A percentile compares a stretch with the other conserved stretches of the same genome.
Conservation (phyloP, 1,140 invertebrate species). For the Formica exsecta region DNA sequence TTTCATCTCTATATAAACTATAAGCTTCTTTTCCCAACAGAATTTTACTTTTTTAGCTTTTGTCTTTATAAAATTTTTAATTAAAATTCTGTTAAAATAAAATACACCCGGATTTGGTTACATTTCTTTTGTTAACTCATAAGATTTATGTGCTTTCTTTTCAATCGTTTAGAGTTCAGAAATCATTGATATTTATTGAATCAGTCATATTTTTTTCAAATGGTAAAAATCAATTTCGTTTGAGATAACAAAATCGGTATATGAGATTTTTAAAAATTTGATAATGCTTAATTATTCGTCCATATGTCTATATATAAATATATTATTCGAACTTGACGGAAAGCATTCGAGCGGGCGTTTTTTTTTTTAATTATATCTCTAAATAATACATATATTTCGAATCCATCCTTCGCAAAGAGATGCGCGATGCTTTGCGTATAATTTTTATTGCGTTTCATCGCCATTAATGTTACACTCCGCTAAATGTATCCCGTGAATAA, state of each 20-base stretch:
- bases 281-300: not conserved
- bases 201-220: not conserved
- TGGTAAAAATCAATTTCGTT: not conserved
- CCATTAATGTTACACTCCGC: slow-evolving; percentile 55
- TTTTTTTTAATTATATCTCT: slow-evolving; percentile 5
- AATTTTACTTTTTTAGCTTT: slow-evolving; percentile 19
- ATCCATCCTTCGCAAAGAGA: slow-evolving; percentile 28
- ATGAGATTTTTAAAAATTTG: not conserved
- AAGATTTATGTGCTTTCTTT: not conserved
- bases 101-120: not conserved
- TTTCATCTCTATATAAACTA: not conserved
- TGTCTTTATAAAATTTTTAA: not conserved
- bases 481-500: slow-evolving; percentile 61
- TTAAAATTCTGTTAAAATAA: slow-evolving; percentile 2
- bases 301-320: not conserved
- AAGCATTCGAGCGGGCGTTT: not conserved
- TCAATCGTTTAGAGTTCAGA: not conserved
- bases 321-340: not conserved
- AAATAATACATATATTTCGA: slow-evolving; percentile 43
- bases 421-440: slow-evolving; percentile 48
- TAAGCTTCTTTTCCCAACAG: not conserved
- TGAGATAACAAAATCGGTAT: not conserved
- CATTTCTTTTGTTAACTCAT: not conserved
- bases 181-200: not conserved
- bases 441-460: slow-evolving; percentile 55